Evolutionary conservation across 2,113 vertebrate species (phyloP), one percentile per base, ranked within the genome.

Genomic region (Psilopsiagon aymara): DNA sequence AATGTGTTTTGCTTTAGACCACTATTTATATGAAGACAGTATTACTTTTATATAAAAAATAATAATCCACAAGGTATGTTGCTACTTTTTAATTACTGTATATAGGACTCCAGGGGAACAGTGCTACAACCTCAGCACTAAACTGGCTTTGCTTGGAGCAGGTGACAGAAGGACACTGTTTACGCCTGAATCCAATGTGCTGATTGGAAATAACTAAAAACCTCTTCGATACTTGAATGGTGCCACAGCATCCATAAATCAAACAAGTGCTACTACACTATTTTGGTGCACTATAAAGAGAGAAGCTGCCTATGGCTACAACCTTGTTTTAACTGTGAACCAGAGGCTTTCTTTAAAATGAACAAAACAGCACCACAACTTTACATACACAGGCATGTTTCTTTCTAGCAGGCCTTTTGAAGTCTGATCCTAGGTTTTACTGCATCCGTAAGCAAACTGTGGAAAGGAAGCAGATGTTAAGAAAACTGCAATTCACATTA

Each of bases 401-500:
- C 59, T 68, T 90, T 66, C 78, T 29, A 95, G 43, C 27, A 77
- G 92, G 33, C 46, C 55, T 85, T 52, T 4, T 63, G 60, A 76
- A 94, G 81, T 59, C 41, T 62, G 62, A 92, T 47, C 68, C 47
- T 24, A 71, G 71, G 68, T 44, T 96, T 83, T 64, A 79, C 60
- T 27, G 82, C 37, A 59, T 37, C 63, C 49, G 37, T 44, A 67
- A 82, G 37, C 35, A 83, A 91, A 86, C 75, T 86, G 83, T 37
- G 51, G 68, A 88, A 88, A 78, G 78, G 71, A 73, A 95, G 67
- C 87, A 92, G 69, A 80, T 62, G 80, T 68, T 86, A 86, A 68
- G 64, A 70, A 75, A 93, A 74, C 71, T 88, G 60, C 82, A 75
- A 68, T 81, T 64, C 63, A 52, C 81, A 81, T 31, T 0, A 86